A percentile compares a stretch with the other conserved stretches of the same genome.
Evolutionary conservation across 1,140 invertebrate genomes (phyloP).

Genomic region (Stegodyphus mimosarum): DNA sequence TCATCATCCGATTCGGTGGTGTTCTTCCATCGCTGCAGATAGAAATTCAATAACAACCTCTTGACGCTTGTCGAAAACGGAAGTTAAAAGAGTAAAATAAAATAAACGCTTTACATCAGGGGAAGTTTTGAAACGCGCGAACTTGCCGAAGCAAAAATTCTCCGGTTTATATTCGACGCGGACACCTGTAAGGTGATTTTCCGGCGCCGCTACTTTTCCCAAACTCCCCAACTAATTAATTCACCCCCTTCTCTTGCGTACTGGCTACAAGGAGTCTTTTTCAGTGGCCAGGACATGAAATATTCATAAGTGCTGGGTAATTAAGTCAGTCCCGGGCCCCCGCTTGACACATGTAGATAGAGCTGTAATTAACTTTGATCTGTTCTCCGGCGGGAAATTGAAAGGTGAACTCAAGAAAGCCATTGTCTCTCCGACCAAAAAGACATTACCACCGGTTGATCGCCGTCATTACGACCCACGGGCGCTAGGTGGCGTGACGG

Average conservation of each 20-base stretch:
- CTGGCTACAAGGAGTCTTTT: conserved; percentile 29
- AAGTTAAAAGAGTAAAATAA: not conserved
- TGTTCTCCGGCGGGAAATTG: conserved; percentile 44
- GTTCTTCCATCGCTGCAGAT: not conserved
- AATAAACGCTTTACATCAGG: no score
- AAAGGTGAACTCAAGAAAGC: conserved; percentile 50
- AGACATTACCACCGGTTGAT: conserved; percentile 58
- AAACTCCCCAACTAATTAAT: conserved; percentile 58
- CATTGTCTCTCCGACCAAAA: conserved; percentile 53
- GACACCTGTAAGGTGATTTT: conserved; percentile 59
- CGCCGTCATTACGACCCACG: conserved; percentile 39
- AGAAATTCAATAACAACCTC: conserved; percentile 49
- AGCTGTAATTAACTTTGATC: conserved; percentile 60
- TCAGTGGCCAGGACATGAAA: conserved; percentile 47
- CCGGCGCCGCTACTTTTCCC: conserved; percentile 21
- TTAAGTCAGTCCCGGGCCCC: conserved; percentile 48
- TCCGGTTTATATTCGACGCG: not conserved
- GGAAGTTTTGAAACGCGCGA: no score
- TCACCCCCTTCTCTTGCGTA: conserved; percentile 13
- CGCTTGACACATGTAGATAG: conserved; percentile 57
- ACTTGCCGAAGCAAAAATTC: no score
- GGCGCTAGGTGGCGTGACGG: conserved; percentile 26
- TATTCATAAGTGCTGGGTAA: conserved; percentile 59
- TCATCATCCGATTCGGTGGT: no score
- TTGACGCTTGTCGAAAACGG: not conserved